These are phyloP conservation scores for Brachyistius frenatus DNA, from an alignment of 2,113 vertebrate genomes.

Conservation along the genomic window DNA sequence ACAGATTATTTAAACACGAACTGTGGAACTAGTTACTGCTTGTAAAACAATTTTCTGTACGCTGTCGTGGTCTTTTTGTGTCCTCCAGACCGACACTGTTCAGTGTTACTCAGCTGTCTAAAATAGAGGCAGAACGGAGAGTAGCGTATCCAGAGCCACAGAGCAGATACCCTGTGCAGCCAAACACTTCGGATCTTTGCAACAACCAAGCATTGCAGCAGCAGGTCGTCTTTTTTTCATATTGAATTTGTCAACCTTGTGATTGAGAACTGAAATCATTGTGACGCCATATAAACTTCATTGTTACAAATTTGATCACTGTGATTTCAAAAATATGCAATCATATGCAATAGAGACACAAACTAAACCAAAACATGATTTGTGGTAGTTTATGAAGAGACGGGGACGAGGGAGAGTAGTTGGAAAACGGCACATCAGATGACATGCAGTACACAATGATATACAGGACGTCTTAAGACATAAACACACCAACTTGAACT, in stretches of 20 bases:
- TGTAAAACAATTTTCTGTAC: too few relatives aligned
- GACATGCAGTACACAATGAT: conserved; percentile 15
- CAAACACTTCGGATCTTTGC: conserved; percentile 42
- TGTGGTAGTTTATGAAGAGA: not conserved
- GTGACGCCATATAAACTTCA: conserved; percentile 36
- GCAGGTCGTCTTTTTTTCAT: conserved; percentile 58
- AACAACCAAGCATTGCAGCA: conserved; percentile 37
- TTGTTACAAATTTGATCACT: conserved; percentile 44
- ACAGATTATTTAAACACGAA: not conserved
- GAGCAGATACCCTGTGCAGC: conserved; percentile 18
- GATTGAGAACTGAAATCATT: conserved; percentile 55
- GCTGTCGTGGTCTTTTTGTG: too few relatives aligned
- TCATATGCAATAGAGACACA: conserved; percentile 6
- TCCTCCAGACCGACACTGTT: too few relatives aligned
- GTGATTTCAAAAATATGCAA: conserved; percentile 31
- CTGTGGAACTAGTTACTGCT: not conserved
- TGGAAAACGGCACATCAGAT: conserved; percentile 26
- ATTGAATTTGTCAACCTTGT: conserved; percentile 40
- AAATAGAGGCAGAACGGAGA: conserved; percentile 20
- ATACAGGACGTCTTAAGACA: conserved; percentile 16
- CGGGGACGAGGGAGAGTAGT: not conserved
- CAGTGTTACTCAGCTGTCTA: conserved; percentile 27
- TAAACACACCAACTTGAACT: conserved; percentile 21
- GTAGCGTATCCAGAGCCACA: conserved; percentile 13
- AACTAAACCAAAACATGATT: conserved; percentile 10